Evolutionary conservation across 2,797 vertebrate genomes (phyloP), one percentile per base, ranked within the genome.

Genomic region (Xenentodon cancila): DNA sequence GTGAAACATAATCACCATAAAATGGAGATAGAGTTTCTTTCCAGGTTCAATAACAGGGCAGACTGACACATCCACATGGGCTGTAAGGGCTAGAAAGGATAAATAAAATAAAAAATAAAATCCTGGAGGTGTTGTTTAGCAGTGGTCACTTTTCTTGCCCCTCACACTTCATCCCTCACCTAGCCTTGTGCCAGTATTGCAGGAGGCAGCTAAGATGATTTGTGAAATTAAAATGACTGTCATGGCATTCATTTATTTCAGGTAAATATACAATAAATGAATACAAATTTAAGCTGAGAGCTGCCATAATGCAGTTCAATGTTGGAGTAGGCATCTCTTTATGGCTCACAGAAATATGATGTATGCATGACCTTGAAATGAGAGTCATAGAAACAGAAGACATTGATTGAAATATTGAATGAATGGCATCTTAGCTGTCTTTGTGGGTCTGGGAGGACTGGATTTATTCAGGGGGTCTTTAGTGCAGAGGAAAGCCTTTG

Each of bases 221-320:
- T 19, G 59, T 70, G 68, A 87, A 76, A 90, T 90, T 86, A 79
- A 75, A 88, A 84, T 80, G 80, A 80, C 81, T 83, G 69, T 60
- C 16, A 42, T 64, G 65, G 71, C 74, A 22, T 80, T 77, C 77
- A 87, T 88, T 82, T 81, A 87, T 90, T 80, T 60, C 61, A 21
- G 68, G 71, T 66, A 68, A 69, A 74, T 85, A 71, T 73, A 73
- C 69, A 67, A 79, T 80, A 84, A 81, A 85, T 78, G 82, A 56
- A 87, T 86, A 73, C 68, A 80, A 53, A 53, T 73, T 65, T 73
- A 80, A 82, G 63, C 47, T 71, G 18, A 70, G 15, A 34, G 67
- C 73, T 48, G 13, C 68, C 43, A 21, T 64, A 76, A 78, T 68
- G 68, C 73, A 68, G 87, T 76, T 87, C 47, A 81, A 51, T 66